Conservation (phyloP, 1,140 invertebrate genomes). For the Diabrotica virgifera region DNA sequence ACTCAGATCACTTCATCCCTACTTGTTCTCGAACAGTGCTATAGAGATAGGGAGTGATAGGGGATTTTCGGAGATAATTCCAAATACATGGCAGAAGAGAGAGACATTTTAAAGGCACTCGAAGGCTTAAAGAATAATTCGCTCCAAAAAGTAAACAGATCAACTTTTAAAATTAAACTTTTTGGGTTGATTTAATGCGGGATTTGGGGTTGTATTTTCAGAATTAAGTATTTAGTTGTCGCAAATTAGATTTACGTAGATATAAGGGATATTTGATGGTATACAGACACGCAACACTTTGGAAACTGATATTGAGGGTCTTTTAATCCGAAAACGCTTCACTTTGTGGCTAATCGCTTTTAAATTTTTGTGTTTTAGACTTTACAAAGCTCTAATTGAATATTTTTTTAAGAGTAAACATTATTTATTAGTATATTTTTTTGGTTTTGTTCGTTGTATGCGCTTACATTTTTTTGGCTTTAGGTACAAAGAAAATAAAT, state of each 20-base stretch:
- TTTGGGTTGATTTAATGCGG: not conserved
- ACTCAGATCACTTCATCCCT: not conserved
- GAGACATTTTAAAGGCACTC: not conserved
- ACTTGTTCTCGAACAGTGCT: not conserved
- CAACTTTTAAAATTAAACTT: not conserved
- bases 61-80: conserved; percentile 2
- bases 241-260: not conserved
- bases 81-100: not conserved
- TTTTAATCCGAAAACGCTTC: too few species aligned
- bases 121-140: not conserved
- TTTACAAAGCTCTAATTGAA: too few species aligned
- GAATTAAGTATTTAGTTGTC: not conserved
- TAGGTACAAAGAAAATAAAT: too few species aligned
- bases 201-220: not conserved
- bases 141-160: conserved; percentile 3
- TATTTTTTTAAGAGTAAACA: too few species aligned
- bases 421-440: too few species aligned
- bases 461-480: too few species aligned
- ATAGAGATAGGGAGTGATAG: not conserved
- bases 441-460: too few species aligned
- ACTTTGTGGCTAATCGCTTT: too few species aligned
- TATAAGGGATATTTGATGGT: too few species aligned
- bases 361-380: too few species aligned
- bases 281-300: too few species aligned
- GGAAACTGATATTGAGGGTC: too few species aligned